Evolutionary conservation across 2,888 invertebrate genomes (phyloP).

Genomic region (Nomada flava): DNA sequence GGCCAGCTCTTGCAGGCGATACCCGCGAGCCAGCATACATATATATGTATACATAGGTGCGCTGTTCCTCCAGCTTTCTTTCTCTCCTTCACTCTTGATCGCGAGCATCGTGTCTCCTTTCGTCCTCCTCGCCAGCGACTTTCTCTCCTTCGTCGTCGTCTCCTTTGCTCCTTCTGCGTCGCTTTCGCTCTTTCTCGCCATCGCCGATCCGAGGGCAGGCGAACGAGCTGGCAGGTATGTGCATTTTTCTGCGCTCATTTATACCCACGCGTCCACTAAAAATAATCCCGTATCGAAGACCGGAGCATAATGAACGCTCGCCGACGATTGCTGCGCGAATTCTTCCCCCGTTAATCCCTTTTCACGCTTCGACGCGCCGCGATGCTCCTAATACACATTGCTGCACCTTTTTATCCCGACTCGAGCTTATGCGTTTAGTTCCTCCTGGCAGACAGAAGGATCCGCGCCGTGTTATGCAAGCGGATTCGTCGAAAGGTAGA

Average conservation of each 20-base stretch:
- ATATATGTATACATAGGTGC: slow-evolving; percentile 11
- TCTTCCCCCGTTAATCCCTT: slow-evolving; percentile 63
- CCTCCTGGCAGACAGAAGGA: neutral
- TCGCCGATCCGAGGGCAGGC: slow-evolving; percentile 57
- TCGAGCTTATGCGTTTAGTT: neutral
- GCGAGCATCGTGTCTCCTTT: slow-evolving; percentile 31
- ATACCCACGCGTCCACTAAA: slow-evolving; percentile 77
- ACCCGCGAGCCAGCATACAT: slow-evolving; percentile 51
- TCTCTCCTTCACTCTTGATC: slow-evolving; percentile 42
- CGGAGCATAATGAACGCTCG: slow-evolving; percentile 64
- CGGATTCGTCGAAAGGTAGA: slow-evolving; percentile 9
- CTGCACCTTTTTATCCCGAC: neutral
- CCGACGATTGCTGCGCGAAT: slow-evolving; percentile 37
- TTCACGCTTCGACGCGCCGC: slow-evolving; percentile 23
- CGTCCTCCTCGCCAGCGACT: slow-evolving; percentile 35
- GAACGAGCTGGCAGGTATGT: slow-evolving; percentile 75
- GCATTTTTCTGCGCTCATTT: slow-evolving; percentile 79
- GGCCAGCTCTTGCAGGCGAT: slow-evolving; percentile 68
- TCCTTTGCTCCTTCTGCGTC: neutral
- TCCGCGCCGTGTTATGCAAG: neutral
- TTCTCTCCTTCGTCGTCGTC: slow-evolving; percentile 20
- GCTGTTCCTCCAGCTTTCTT: slow-evolving; percentile 45
- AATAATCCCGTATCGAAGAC: slow-evolving; percentile 75
- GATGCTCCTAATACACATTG: neutral
- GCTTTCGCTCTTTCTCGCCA: slow-evolving; percentile 32